Evolutionary conservation across 2,888 invertebrate genomes (phyloP).

Genomic region (Theodoxus fluviatilis): DNA sequence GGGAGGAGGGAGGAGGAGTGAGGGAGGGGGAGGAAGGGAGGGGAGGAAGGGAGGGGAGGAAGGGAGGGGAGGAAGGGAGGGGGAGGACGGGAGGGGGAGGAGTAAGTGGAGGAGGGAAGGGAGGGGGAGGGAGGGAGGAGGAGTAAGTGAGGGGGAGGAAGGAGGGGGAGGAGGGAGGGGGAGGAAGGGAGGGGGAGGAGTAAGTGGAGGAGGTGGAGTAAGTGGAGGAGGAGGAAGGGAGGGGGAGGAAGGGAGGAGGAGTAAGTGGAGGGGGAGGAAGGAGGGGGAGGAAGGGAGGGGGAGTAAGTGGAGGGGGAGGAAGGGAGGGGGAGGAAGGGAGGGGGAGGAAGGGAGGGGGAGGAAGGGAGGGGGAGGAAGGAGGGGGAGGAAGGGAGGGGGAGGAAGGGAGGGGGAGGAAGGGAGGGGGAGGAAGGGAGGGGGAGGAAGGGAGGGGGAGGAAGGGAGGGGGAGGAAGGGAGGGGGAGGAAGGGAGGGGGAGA

Average conservation of each 20-base stretch:
- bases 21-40: neutral
- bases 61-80: neutral
- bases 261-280: neutral
- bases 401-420: neutral
- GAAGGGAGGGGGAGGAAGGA: neutral
- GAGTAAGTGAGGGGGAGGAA: neutral
- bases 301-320: neutral
- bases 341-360: neutral
- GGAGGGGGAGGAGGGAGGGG: conserved; percentile 21
- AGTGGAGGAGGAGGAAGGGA: neutral
- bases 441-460: neutral
- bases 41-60: neutral
- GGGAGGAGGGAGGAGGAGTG: neutral
- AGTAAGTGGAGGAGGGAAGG: neutral
- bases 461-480: neutral
- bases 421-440: neutral
- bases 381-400: neutral
- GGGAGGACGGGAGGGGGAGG: neutral
- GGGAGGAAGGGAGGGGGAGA: neutral
- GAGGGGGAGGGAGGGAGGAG: neutral
- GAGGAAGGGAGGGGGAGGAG: conserved; percentile 25
- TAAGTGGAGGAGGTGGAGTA: neutral
- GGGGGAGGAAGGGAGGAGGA: neutral
- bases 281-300: neutral
- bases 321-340: conserved; percentile 3